Percentiles rank a stretch among this genome's conserved stretches.
phyloP scores from a whole-genome alignment of 2,888 invertebrate species.

The Drosophila borborema region DNA sequence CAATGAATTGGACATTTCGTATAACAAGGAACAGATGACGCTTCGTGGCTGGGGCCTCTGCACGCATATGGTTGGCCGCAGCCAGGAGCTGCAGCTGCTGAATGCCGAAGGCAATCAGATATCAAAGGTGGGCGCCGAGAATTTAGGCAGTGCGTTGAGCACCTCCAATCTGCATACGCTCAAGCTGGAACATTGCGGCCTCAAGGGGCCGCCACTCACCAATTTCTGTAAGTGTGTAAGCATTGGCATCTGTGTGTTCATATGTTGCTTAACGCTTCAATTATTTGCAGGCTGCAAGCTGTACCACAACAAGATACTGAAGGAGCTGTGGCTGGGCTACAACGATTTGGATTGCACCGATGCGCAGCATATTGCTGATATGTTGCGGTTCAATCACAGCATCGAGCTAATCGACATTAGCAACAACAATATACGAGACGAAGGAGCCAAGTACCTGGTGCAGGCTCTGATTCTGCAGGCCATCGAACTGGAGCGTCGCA shows the following conservation, averaged over 20 bases:
- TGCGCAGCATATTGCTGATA: conserved; percentile 91
- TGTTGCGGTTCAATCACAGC: conserved; percentile 90
- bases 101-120: conserved; percentile 84
- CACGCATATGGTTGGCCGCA: conserved; percentile 84
- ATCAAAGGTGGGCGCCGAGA: conserved; percentile 86
- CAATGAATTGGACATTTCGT: conserved; percentile 90
- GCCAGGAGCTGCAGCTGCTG: conserved; percentile 83
- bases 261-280: background rate
- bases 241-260: background rate
- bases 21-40: conserved; percentile 90
- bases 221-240: conserved; percentile 88
- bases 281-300: conserved; percentile 90
- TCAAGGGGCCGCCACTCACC: conserved; percentile 91
- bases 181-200: conserved; percentile 91
- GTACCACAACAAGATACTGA: conserved; percentile 90
- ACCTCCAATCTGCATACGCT: conserved; percentile 90
- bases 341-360: conserved; percentile 91
- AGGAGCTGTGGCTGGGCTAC: conserved; percentile 93
- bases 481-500: conserved; percentile 80
- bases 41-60: conserved; percentile 94
- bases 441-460: conserved; percentile 90
- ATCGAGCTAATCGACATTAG: conserved; percentile 93
- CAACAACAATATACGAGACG: conserved; percentile 88
- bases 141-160: conserved; percentile 90
- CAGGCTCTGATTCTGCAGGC: conserved; percentile 91